phyloP scores from a whole-genome alignment of 2,888 invertebrate species.

The Drosophila eohydei region DNA sequence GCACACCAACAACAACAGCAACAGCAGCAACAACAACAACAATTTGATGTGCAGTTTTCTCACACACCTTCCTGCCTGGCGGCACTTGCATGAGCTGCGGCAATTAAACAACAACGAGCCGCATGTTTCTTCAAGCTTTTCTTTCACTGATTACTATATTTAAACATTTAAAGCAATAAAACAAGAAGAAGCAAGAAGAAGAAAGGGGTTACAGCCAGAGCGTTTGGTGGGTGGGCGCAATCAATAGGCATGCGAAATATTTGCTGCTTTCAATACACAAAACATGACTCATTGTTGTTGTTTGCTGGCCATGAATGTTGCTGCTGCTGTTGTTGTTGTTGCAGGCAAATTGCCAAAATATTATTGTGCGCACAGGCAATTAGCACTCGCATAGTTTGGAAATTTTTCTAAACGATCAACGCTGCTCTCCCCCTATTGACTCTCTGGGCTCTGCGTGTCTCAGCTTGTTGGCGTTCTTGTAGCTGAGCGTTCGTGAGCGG shows the following conservation, averaged over 20 bases:
- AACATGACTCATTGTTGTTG: constrained; percentile 43
- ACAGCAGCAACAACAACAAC: constrained; percentile 29
- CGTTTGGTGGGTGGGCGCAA: constrained; percentile 32
- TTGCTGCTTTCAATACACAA: constrained; percentile 35
- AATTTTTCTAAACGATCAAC: constrained; percentile 44
- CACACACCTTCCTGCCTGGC: constrained; percentile 47
- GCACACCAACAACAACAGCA: constrained; percentile 33
- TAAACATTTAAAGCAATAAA: constrained; percentile 66
- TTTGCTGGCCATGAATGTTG: constrained; percentile 44
- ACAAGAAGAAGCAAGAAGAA: constrained; percentile 6
- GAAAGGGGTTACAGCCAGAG: neutral
- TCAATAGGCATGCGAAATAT: constrained; percentile 73
- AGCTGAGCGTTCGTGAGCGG: constrained; percentile 65
- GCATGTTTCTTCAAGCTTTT: constrained; percentile 54
- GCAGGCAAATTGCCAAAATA: constrained; percentile 62
- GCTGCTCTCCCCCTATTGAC: neutral
- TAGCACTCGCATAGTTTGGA: constrained; percentile 56
- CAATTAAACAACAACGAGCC: constrained; percentile 72
- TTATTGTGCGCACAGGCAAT: constrained; percentile 62
- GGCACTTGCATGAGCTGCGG: constrained; percentile 61
- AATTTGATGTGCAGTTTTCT: constrained; percentile 44
- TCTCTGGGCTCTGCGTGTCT: constrained; percentile 20
- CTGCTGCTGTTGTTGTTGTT: constrained; percentile 17
- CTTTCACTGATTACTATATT: constrained; percentile 73
- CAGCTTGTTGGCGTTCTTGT: constrained; percentile 65